A percentile compares a stretch with the other conserved stretches of the same genome.
phyloP scores from a whole-genome alignment of 2,888 invertebrate genomes.

The Oxytorus armatus region DNA sequence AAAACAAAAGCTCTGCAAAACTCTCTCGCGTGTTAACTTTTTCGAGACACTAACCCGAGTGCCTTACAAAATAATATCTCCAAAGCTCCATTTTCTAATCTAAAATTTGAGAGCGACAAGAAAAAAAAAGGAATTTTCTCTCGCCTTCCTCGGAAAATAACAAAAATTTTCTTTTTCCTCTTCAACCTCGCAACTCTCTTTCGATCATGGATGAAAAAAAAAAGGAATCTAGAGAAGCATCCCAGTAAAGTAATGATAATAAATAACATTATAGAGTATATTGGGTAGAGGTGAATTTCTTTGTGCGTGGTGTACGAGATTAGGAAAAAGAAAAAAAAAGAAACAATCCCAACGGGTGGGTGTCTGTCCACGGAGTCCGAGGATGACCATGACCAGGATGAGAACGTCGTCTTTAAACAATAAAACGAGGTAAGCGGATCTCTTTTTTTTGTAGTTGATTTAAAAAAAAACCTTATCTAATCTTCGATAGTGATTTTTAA shows the following conservation, averaged over 20 bases:
- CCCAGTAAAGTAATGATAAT: constrained; percentile 51
- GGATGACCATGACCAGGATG: constrained; percentile 25
- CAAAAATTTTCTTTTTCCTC: constrained; percentile 4
- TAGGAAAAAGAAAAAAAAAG: constrained; percentile 15
- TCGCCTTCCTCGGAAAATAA: no score
- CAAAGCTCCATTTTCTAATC: constrained; percentile 29
- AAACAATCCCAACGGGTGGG: constrained; percentile 29
- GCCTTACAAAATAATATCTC: constrained; percentile 74
- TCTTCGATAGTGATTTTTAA: constrained; percentile 45
- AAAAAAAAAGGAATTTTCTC: no score
- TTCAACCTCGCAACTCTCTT: constrained; percentile 24
- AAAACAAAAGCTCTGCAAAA: no score
- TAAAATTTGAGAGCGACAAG: no score
- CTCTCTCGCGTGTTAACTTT: constrained; percentile 34
- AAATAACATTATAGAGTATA: constrained; percentile 49
- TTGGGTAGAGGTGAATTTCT: constrained; percentile 59
- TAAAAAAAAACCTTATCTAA: constrained; percentile 8
- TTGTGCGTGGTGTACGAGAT: constrained; percentile 42
- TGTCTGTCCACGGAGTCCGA: constrained; percentile 31
- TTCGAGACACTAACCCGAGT: constrained; percentile 74
- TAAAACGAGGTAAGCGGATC: constrained; percentile 56
- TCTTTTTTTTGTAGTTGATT: constrained; percentile 41
- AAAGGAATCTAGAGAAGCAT: no score
- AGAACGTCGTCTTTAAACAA: constrained; percentile 24
- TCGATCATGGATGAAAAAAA: no score